A percentile compares a stretch with the other conserved stretches of the same genome.
phyloP scores from a whole-genome alignment of 2,888 invertebrate genomes.

The Acronicta aceris region DNA sequence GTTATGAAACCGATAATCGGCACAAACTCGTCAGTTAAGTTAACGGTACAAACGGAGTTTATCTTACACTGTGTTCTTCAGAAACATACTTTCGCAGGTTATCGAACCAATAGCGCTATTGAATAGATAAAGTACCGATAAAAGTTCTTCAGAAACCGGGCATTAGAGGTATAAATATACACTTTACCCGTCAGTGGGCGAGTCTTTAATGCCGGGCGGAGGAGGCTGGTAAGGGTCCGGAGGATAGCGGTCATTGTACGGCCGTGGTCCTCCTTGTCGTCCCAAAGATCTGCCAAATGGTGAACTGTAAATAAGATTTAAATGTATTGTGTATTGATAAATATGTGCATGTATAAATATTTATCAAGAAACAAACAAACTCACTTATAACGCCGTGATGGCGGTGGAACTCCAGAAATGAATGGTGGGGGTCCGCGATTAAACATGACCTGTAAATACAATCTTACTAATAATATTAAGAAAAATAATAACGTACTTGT shows the following conservation, averaged over 20 bases:
- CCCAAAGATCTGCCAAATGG: constrained; percentile 73
- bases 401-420: constrained; percentile 70
- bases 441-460: constrained; percentile 68
- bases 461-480: neutral
- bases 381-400: constrained; percentile 69
- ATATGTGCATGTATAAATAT: neutral
- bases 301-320: constrained; percentile 47
- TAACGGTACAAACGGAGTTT: too few relatives aligned
- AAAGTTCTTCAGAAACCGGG: too few relatives aligned
- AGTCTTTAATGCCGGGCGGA: constrained; percentile 90
- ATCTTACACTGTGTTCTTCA: too few relatives aligned
- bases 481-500: too few relatives aligned
- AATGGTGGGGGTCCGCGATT: constrained; percentile 75
- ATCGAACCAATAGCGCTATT: too few relatives aligned
- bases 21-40: too few relatives aligned
- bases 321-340: constrained; percentile 12
- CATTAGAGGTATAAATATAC: constrained; percentile 1
- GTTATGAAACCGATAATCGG: too few relatives aligned
- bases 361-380: neutral
- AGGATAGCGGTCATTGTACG: constrained; percentile 71
- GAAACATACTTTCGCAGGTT: too few relatives aligned
- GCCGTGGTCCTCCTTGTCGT: constrained; percentile 61
- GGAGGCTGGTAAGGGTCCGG: constrained; percentile 87
- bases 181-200: constrained; percentile 82
- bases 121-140: too few relatives aligned